Evolutionary conservation across 2,113 vertebrate species (phyloP).

Genomic region (Engraulis encrasicolus): DNA sequence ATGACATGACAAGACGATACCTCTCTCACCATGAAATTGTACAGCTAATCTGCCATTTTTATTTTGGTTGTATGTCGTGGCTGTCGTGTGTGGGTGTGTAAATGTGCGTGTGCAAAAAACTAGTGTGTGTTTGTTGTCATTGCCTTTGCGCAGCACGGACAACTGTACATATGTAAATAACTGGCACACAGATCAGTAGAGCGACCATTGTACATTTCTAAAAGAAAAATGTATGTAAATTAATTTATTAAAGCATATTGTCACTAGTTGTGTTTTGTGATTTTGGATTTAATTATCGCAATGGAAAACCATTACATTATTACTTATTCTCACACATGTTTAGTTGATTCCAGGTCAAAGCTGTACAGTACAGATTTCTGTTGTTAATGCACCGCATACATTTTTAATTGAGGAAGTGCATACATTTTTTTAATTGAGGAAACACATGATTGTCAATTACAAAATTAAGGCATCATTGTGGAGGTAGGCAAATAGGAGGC

Average conservation of each 20-base stretch:
- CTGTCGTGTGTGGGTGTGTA: not conserved
- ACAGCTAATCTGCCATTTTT: slow-evolving; percentile 20
- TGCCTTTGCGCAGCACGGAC: slow-evolving; percentile 1
- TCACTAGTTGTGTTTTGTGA: slow-evolving; percentile 14
- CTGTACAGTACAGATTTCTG: too few relatives aligned
- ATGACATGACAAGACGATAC: too few relatives aligned
- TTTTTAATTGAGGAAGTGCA: too few relatives aligned
- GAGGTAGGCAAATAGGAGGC: too few relatives aligned
- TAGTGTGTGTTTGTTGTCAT: slow-evolving; percentile 5
- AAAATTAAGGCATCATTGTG: too few relatives aligned
- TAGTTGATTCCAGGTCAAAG: too few relatives aligned
- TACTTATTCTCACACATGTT: too few relatives aligned
- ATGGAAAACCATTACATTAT: not conserved
- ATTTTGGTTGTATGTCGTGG: slow-evolving; percentile 5
- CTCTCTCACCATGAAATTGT: not conserved
- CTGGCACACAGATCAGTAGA: slow-evolving; percentile 15
- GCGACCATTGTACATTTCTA: slow-evolving; percentile 12
- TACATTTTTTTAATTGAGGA: too few relatives aligned
- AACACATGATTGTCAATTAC: too few relatives aligned
- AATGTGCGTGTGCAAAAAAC: not conserved
- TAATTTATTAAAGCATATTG: slow-evolving; percentile 20
- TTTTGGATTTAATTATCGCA: not conserved
- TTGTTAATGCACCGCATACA: too few relatives aligned
- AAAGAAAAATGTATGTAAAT: slow-evolving; percentile 7
- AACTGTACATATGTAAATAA: slow-evolving; percentile 19